These are phyloP conservation scores for Leucophenga maculata DNA, from an alignment of 2,888 invertebrate genomes.

Conservation along the genomic window DNA sequence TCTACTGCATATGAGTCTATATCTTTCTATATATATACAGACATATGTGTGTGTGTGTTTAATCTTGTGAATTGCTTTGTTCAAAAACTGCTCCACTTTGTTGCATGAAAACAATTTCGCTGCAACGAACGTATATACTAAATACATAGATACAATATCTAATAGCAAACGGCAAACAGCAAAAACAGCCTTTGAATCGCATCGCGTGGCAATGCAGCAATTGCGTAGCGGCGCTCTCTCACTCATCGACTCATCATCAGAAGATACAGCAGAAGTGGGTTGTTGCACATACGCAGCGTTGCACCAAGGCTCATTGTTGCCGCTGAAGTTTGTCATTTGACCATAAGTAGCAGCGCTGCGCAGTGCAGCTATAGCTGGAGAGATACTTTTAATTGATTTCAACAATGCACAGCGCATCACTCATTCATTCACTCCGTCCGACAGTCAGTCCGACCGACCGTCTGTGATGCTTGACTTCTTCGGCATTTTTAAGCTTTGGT, in stretches of 20 bases:
- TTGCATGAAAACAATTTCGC: slow-evolving; percentile 63
- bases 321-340: slow-evolving; percentile 60
- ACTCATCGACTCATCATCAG: slow-evolving; percentile 5
- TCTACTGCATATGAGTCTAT: slow-evolving; percentile 31
- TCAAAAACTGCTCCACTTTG: slow-evolving; percentile 67
- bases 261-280: slow-evolving; percentile 49
- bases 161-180: neutral
- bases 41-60: slow-evolving; percentile 52
- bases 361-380: too few species aligned
- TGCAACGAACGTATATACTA: slow-evolving; percentile 24
- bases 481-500: slow-evolving; percentile 34
- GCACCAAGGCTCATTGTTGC: slow-evolving; percentile 27
- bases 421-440: slow-evolving; percentile 26
- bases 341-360: slow-evolving; percentile 53
- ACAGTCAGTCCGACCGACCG: slow-evolving; percentile 31
- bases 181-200: neutral
- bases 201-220: neutral
- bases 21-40: slow-evolving; percentile 37
- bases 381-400: slow-evolving; percentile 64
- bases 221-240: neutral
- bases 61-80: slow-evolving; percentile 67
- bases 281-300: slow-evolving; percentile 51
- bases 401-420: slow-evolving; percentile 31
- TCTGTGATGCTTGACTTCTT: neutral
- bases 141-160: neutral